A percentile compares a stretch with the other conserved stretches of the same genome.
Conservation (phyloP, 2,888 invertebrate genomes). For the Caradrina kadenii region DNA sequence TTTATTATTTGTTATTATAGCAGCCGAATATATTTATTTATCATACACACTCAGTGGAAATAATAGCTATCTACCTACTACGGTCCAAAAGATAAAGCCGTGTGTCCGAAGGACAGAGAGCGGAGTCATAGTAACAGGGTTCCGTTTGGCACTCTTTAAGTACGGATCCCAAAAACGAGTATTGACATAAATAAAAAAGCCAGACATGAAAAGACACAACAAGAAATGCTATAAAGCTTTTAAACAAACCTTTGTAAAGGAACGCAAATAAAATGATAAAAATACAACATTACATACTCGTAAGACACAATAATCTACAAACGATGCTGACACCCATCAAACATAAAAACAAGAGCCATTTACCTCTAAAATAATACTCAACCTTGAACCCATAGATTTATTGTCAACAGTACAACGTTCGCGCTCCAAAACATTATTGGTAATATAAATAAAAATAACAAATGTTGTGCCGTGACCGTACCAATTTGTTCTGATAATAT, state of each 20-base stretch:
- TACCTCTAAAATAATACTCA: constrained; percentile 38
- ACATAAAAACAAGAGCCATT: constrained; percentile 43
- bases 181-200: no score
- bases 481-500: constrained; percentile 69
- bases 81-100: no score
- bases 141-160: no score
- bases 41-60: no score
- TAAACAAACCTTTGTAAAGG: neutral
- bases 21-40: no score
- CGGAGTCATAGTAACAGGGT: no score
- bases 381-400: constrained; percentile 63
- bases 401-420: constrained; percentile 49
- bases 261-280: neutral
- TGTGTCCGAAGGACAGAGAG: no score
- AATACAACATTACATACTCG: neutral
- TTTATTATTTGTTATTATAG: no score
- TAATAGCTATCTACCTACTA: no score
- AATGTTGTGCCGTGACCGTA: constrained; percentile 67
- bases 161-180: no score
- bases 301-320: constrained; percentile 20
- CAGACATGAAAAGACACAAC: no score
- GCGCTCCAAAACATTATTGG: constrained; percentile 64
- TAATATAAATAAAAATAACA: constrained; percentile 69
- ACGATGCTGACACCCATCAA: constrained; percentile 24
- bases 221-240: no score